Conservation (phyloP, 1,140 invertebrate species). For the Drosophila burlai region DNA sequence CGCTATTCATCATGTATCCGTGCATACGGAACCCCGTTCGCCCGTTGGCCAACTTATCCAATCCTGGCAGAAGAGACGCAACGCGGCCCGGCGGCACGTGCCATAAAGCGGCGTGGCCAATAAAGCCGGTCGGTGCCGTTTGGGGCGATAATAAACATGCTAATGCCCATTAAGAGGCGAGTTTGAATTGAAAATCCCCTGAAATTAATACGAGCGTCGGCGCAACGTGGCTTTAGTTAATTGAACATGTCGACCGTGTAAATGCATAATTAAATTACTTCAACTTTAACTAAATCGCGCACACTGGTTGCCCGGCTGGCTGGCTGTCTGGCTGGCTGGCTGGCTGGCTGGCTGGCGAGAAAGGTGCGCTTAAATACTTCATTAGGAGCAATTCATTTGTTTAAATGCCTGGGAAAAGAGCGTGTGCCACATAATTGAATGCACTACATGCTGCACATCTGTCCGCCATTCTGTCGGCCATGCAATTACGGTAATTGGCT, state of each 20-base stretch:
- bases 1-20: conserved; percentile 71
- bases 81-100: conserved; percentile 65
- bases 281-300: conserved; percentile 60
- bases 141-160: conserved; percentile 54
- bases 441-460: conserved; percentile 33
- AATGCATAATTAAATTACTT: conserved; percentile 78
- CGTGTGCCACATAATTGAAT: conserved; percentile 60
- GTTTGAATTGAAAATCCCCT: conserved; percentile 64
- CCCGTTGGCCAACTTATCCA: conserved; percentile 9
- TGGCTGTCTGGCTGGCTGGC: neutral
- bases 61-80: conserved; percentile 26
- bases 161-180: conserved; percentile 67
- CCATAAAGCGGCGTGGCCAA: conserved; percentile 63
- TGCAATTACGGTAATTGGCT: conserved; percentile 65
- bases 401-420: conserved; percentile 54
- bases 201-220: conserved; percentile 44
- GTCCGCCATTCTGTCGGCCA: conserved; percentile 21
- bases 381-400: conserved; percentile 61
- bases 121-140: conserved; percentile 61
- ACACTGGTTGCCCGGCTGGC: conserved; percentile 1
- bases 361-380: conserved; percentile 55
- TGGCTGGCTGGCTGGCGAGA: neutral
- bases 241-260: conserved; percentile 65
- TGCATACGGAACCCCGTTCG: conserved; percentile 65
- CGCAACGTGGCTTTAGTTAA: conserved; percentile 60